Evolutionary conservation across 2,113 vertebrate species (phyloP), one percentile per base, ranked within the genome.

Genomic region (Sakesphorus luctuosus): DNA sequence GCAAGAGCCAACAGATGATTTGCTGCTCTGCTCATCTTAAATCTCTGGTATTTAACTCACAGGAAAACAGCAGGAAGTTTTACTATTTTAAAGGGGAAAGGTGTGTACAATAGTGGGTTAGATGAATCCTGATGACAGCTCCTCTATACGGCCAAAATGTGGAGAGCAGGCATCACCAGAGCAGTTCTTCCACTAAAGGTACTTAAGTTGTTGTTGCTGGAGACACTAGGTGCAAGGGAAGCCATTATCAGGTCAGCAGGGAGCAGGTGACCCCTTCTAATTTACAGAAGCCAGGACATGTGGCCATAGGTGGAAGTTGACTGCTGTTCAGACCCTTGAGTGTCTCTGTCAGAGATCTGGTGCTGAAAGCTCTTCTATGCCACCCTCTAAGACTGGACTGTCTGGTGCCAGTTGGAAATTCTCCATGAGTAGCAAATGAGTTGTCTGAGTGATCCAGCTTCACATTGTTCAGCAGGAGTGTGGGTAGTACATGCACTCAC

Each of bases 11-110:
- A 61, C 43, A 78, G 92, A 94, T 96, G 90, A 97, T 96, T 96
- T 97, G 94, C 90, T 92, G 88, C 86, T 93, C 53, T 95, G 90
- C 90, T 96, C 96, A 92, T 94, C 90, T 76, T 92, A 94, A 97
- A 96, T 93, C 96, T 76, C 62, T 87, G 73, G 83, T 95, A 94
- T 84, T 96, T 96, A 89, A 87, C 88, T 87, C 65, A 88, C 82
- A 92, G 90, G 85, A 96, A 95, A 96, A 62, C 83, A 92, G 85
- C 93, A 96, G 86, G 86, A 94, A 96, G 90, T 78, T 68, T 62
- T 90, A 67, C 52, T 84, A 20, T 76, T 89, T 85, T 74, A 36
- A 81, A 90, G 65, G 55, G 38, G 75, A 67, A 62, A 29, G 14
- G 49, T 13, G 33, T 59, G 71, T 83, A 74, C 38, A 74, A 93